phyloP scores from a whole-genome alignment of 2,113 vertebrate species.

The Charadrius vociferus region DNA sequence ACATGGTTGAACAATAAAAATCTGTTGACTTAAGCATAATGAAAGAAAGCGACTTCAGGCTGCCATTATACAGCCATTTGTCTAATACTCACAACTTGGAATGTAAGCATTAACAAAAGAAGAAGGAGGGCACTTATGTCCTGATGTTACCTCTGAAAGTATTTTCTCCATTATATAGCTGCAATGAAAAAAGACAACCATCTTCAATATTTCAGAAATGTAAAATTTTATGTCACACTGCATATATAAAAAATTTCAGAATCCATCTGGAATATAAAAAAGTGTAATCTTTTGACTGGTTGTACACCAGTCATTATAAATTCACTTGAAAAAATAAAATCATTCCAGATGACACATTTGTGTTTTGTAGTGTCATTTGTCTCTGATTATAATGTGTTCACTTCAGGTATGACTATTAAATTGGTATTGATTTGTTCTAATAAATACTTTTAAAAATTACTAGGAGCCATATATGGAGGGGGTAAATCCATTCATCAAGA shows the following conservation, averaged over 20 bases:
- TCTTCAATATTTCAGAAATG: slow-evolving; percentile 12
- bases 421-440: neutral
- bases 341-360: neutral
- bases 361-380: neutral
- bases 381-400: neutral
- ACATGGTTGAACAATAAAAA: neutral
- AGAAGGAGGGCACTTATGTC: neutral
- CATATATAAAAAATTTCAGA: neutral
- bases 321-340: neutral
- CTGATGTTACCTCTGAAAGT: neutral
- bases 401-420: neutral
- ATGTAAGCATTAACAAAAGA: neutral
- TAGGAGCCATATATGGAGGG: slow-evolving; percentile 99
- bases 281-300: neutral
- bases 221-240: neutral
- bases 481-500: slow-evolving; percentile 98
- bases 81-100: neutral
- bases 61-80: neutral
- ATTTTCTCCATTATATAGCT: neutral
- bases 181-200: neutral
- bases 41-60: neutral
- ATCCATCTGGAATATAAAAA: neutral
- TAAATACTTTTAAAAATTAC: slow-evolving; percentile 43
- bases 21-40: neutral
- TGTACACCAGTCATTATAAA: neutral